A percentile compares a stretch with the other conserved stretches of the same genome.
phyloP scores from a whole-genome alignment of 2,888 invertebrate genomes.

The Brachylomia viminalis region DNA sequence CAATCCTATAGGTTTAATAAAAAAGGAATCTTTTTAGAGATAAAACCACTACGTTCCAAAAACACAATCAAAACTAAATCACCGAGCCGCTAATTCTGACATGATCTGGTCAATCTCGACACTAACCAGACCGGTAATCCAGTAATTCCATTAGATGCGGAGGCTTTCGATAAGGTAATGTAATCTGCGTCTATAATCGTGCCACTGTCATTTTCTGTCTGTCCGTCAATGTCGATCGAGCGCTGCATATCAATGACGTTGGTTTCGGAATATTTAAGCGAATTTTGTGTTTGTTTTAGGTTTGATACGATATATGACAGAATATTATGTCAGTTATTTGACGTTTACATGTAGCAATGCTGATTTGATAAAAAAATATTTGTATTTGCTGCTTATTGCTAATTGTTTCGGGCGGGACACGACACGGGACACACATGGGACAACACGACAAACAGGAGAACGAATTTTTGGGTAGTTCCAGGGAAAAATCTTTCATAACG shows the following conservation, averaged over 20 bases:
- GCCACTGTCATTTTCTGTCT: conserved; percentile 19
- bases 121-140: conserved; percentile 38
- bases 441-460: neutral
- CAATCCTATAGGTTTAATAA: neutral
- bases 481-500: no score
- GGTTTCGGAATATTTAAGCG: conserved; percentile 2
- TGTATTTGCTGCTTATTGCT: neutral
- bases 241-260: conserved; percentile 40
- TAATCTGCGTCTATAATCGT: conserved; percentile 50
- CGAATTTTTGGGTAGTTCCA: neutral
- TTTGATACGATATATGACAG: no score
- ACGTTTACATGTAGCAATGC: neutral
- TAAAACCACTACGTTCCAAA: neutral
- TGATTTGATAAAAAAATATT: neutral
- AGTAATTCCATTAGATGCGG: conserved; percentile 36
- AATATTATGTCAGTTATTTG: neutral
- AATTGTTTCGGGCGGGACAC: neutral
- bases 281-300: neutral
- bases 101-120: conserved; percentile 29
- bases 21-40: neutral
- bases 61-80: conserved; percentile 1
- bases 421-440: no score
- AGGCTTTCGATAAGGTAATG: conserved; percentile 58
- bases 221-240: conserved; percentile 45
- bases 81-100: conserved; percentile 16